Evolutionary conservation across 2,797 vertebrate genomes (phyloP), one percentile per base, ranked within the genome.

Genomic region (Argyrosomus regius): DNA sequence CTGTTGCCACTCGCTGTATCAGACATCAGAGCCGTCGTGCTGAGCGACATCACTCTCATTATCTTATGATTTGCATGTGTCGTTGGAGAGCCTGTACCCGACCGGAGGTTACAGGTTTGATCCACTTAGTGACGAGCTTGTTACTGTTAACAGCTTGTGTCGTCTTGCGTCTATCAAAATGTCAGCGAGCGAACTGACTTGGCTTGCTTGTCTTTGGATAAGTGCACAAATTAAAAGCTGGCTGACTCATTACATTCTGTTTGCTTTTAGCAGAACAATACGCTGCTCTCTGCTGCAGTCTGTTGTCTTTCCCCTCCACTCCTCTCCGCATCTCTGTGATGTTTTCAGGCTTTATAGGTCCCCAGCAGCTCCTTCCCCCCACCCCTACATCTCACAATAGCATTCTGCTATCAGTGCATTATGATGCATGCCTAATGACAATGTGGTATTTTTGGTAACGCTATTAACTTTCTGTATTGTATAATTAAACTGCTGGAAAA

Each of bases 201-300:
- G 63, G 43, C 77, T 77, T 75, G 57, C 70, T 24, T 18, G 45
- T 50, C 13, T 59, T 22, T 56, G 48, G 57, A 50, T 57, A 68
- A 81, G 49, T 41, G 72, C 61, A 54, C 10, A 12, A 66, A 75
- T 86, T 77, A 77, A 76, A 81, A 77, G 13, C 61, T 20, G 71
- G 63, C 54, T 65, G 75, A 52, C 28, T 89, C 62, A 65, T 83
- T 68, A 78, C 59, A 61, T 35, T 59, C 45, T 72, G 65, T 82
- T 65, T 78, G n/a, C 72, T 61, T 75, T 60, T 0, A 49, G 31
- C 20, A 50, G 49, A 57, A 18, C 58, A 72, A 65, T 14, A 35
- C 22, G 2, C 26, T n/a, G 20, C 16, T 75, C 9, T 66, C 49
- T 59, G 63, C 52, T 71, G 69, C 54, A 56, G 60, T 50, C 62